Conservation (phyloP, 1,140 invertebrate genomes). For the Caenorhabditis brenneri region DNA sequence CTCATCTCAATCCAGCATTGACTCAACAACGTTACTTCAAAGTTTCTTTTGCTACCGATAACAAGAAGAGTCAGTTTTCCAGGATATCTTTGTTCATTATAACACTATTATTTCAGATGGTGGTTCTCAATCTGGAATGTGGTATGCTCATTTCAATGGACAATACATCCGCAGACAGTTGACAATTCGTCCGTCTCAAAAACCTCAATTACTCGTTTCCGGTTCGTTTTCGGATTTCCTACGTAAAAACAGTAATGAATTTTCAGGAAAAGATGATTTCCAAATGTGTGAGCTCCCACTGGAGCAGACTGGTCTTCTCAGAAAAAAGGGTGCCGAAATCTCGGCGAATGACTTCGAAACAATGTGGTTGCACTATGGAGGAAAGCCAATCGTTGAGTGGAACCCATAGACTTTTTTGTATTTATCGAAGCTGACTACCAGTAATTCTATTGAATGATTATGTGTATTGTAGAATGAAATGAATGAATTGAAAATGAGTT, state of each 20-base stretch:
- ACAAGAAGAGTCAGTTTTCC: neutral
- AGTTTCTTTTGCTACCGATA: conserved; percentile 73
- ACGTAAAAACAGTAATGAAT: too few species aligned
- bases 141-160: conserved; percentile 97
- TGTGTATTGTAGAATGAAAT: neutral
- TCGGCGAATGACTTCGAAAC: conserved; percentile 87
- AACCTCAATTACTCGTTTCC: conserved; percentile 84
- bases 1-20: conserved; percentile 75
- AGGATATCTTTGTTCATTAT: neutral
- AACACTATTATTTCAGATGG: neutral
- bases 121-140: conserved; percentile 79
- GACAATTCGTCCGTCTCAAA: conserved; percentile 90
- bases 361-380: conserved; percentile 84
- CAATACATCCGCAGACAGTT: conserved; percentile 96
- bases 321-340: conserved; percentile 92
- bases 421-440: too few species aligned
- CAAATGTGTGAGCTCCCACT: conserved; percentile 96
- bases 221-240: neutral
- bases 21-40: conserved; percentile 67
- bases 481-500: neutral
- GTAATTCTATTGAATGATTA: too few species aligned
- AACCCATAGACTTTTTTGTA: neutral
- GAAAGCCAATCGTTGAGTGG: conserved; percentile 66
- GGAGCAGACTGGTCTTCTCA: conserved; percentile 91
- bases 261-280: conserved; percentile 89